These are phyloP conservation scores for Lycia hirtaria DNA, from an alignment of 2,888 invertebrate genomes.

Conservation along the genomic window DNA sequence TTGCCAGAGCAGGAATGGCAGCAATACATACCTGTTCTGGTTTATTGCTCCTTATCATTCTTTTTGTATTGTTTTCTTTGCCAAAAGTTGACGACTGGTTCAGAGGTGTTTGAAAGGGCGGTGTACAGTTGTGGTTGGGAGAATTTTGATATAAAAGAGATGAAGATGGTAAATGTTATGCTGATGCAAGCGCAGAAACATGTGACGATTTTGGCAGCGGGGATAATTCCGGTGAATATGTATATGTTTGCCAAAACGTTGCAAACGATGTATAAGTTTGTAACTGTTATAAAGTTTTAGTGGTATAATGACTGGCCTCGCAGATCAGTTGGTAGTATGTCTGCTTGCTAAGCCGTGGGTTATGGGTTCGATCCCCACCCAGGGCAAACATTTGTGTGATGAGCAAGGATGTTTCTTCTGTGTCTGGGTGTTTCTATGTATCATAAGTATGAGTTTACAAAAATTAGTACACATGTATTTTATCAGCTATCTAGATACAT, in stretches of 20 bases:
- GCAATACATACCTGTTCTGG: slow-evolving; percentile 61
- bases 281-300: slow-evolving; percentile 62
- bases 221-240: slow-evolving; percentile 74
- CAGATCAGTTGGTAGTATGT: too few relatives aligned
- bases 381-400: too few relatives aligned
- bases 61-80: slow-evolving; percentile 74
- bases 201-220: slow-evolving; percentile 66
- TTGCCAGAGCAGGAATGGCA: slow-evolving; percentile 62
- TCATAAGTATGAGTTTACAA: too few relatives aligned
- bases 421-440: too few relatives aligned
- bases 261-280: slow-evolving; percentile 71
- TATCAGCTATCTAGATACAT: too few relatives aligned
- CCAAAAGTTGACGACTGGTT: slow-evolving; percentile 66
- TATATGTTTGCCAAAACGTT: slow-evolving; percentile 71
- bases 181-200: slow-evolving; percentile 66
- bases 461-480: too few relatives aligned
- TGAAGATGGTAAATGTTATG: slow-evolving; percentile 62
- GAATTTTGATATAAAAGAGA: slow-evolving; percentile 62
- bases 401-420: too few relatives aligned
- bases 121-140: slow-evolving; percentile 78
- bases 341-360: too few relatives aligned
- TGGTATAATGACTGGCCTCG: too few relatives aligned
- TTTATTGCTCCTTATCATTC: slow-evolving; percentile 67
- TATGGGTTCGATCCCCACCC: too few relatives aligned
- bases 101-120: slow-evolving; percentile 64